Conservation (phyloP, 2,113 vertebrate species). For the Phylloscopus whistleri region DNA sequence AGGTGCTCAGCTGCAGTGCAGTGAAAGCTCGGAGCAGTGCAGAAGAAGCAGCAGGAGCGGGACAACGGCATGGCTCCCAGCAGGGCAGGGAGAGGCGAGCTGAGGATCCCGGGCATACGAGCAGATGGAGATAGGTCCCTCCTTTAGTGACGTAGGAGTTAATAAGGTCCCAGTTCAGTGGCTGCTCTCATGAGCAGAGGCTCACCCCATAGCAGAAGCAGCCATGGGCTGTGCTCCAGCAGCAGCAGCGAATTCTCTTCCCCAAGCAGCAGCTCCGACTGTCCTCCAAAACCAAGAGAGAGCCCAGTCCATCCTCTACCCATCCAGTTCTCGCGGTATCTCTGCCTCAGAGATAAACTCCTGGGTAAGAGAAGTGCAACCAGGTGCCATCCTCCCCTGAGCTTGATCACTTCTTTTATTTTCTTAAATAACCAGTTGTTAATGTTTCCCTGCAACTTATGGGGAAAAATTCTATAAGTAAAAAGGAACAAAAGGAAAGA, state of each 20-base stretch:
- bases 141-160: neutral
- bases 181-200: neutral
- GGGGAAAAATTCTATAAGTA: neutral
- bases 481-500: neutral
- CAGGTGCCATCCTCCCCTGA: neutral
- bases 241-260: neutral
- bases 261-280: neutral
- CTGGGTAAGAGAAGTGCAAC: neutral
- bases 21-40: neutral
- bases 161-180: neutral
- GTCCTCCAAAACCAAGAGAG: neutral
- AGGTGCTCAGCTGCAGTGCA: neutral
- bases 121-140: neutral
- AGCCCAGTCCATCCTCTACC: neutral
- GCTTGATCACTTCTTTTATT: neutral
- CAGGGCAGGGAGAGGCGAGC: neutral
- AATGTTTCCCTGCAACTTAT: neutral
- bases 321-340: neutral
- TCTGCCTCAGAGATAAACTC: neutral
- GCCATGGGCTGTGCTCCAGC: neutral
- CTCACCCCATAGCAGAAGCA: neutral
- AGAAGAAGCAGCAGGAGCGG: neutral
- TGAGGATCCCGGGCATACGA: neutral
- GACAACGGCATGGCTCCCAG: neutral
- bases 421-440: neutral